A percentile compares a stretch with the other conserved stretches of the same genome.
phyloP scores from a whole-genome alignment of 2,888 invertebrate genomes.

The Pachycephus smyrnensis region DNA sequence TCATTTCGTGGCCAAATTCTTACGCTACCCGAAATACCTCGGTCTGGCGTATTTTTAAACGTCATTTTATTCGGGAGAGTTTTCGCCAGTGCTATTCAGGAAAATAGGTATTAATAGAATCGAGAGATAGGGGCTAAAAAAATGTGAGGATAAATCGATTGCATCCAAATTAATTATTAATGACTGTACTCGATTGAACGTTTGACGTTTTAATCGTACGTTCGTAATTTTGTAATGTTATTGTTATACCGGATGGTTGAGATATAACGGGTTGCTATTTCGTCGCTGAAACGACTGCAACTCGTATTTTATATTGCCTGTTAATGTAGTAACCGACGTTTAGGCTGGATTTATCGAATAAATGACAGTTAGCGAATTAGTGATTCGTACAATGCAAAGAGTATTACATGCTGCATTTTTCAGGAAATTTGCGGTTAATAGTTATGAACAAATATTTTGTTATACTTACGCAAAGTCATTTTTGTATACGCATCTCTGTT shows the following conservation, averaged over 20 bases:
- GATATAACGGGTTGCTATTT: slow-evolving; percentile 7
- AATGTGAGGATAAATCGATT: neutral
- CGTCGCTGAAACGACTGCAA: slow-evolving; percentile 8
- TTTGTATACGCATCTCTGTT: slow-evolving; percentile 45
- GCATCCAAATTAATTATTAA: slow-evolving; percentile 2
- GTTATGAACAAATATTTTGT: slow-evolving; percentile 38
- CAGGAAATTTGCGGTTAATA: slow-evolving; percentile 29
- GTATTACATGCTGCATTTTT: slow-evolving; percentile 19
- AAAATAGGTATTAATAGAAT: neutral
- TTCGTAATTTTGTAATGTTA: slow-evolving; percentile 27
- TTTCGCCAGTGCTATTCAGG: neutral
- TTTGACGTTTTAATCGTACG: slow-evolving; percentile 11
- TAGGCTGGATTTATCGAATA: slow-evolving; percentile 3
- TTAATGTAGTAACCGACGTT: slow-evolving; percentile 13
- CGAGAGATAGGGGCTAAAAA: neutral
- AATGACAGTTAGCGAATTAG: slow-evolving; percentile 8
- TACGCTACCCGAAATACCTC: neutral
- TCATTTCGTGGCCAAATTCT: neutral
- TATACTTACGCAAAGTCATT: slow-evolving; percentile 38
- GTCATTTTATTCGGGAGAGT: neutral
- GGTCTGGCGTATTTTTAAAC: neutral
- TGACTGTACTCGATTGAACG: slow-evolving; percentile 7
- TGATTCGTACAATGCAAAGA: slow-evolving; percentile 27
- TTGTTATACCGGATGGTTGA: slow-evolving; percentile 18
- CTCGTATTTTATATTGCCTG: slow-evolving; percentile 21